Conservation (phyloP, 2,888 invertebrate species). For the Dryadula phaetusa region DNA sequence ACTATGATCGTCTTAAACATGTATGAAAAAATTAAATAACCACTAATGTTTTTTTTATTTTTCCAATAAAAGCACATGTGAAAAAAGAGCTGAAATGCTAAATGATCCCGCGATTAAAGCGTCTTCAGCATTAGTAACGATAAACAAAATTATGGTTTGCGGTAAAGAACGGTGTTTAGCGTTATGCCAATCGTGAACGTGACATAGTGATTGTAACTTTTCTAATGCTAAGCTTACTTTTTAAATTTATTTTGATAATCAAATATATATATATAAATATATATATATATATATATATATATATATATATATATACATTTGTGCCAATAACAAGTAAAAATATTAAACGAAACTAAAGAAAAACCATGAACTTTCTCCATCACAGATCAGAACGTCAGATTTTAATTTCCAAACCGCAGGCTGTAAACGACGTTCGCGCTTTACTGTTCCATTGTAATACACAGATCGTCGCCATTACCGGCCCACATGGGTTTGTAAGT, state of each 20-base stretch:
- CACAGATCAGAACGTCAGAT: constrained; percentile 71
- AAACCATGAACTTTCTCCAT: constrained; percentile 49
- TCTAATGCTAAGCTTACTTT: not conserved
- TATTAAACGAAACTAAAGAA: too few species aligned
- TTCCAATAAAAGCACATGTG: not conserved
- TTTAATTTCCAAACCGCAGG: constrained; percentile 84
- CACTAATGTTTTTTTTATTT: not conserved
- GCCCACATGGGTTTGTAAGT: constrained; percentile 57
- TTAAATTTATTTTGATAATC: constrained; percentile 14
- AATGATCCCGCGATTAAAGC: constrained; percentile 36
- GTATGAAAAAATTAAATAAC: not conserved
- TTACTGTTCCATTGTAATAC: constrained; percentile 80
- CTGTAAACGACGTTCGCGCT: constrained; percentile 76
- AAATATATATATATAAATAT: too few species aligned
- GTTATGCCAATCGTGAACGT: constrained; percentile 79
- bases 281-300: too few species aligned
- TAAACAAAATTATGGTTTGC: constrained; percentile 79
- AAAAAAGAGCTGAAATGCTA: constrained; percentile 25
- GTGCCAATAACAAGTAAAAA: too few species aligned
- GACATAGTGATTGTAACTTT: constrained; percentile 64
- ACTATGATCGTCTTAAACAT: not conserved
- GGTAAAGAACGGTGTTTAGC: constrained; percentile 67
- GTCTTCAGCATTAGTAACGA: constrained; percentile 47
- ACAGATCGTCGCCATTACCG: constrained; percentile 51
- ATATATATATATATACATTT: too few species aligned